phyloP scores from a whole-genome alignment of 2,888 invertebrate genomes.

The Apocheima hispidaria region DNA sequence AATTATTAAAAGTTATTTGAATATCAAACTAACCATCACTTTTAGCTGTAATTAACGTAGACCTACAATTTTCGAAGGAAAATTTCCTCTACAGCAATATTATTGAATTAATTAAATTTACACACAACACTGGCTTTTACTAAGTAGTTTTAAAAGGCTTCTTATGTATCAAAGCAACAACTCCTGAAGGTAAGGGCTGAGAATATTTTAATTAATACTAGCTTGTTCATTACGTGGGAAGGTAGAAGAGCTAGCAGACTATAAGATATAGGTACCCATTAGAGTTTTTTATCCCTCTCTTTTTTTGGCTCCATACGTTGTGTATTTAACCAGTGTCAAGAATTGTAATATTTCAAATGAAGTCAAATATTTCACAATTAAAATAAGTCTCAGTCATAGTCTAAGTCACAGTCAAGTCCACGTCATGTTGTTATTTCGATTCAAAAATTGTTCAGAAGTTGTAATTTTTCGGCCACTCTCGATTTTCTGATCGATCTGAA shows the following conservation, averaged over 20 bases:
- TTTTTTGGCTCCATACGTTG: no score
- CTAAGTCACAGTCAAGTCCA: no score
- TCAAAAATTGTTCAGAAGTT: no score
- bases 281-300: no score
- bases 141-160: constrained; percentile 51
- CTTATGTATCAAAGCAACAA: constrained; percentile 57
- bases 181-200: constrained; percentile 43
- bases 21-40: constrained; percentile 12
- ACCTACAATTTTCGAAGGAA: constrained; percentile 13
- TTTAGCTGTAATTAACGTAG: constrained; percentile 16
- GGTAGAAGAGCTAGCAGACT: constrained; percentile 16
- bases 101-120: constrained; percentile 59
- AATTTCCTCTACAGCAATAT: constrained; percentile 37
- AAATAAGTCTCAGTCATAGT: no score
- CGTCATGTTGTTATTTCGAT: no score
- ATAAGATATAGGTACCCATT: no score
- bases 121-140: constrained; percentile 54
- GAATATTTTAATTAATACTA: constrained; percentile 62
- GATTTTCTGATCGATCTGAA: no score
- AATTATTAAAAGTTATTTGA: constrained; percentile 1
- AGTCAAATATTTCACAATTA: no score
- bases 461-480: no score
- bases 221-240: constrained; percentile 37
- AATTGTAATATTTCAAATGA: no score
- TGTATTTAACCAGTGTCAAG: no score